Conservation (phyloP, 2,888 invertebrate species). For the Palloptera scutellata region DNA sequence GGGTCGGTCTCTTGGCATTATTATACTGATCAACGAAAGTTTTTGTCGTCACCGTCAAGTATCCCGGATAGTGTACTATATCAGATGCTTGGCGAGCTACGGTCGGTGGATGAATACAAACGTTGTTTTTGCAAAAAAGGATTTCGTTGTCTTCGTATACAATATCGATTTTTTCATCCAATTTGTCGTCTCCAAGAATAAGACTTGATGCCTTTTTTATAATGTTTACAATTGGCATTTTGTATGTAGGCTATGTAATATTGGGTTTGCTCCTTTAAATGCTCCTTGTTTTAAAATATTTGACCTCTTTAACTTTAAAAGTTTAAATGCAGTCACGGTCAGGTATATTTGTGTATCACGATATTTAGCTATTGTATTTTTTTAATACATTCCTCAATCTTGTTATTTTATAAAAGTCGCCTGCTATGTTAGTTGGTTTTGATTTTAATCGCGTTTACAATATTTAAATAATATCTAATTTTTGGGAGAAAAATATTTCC, state of each 20-base stretch:
- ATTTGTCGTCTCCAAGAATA: slow-evolving; percentile 77
- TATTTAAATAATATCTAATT: too few species aligned
- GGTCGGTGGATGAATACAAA: slow-evolving; percentile 94
- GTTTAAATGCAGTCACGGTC: too few species aligned
- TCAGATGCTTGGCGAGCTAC: slow-evolving; percentile 83
- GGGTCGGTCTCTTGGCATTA: slow-evolving; percentile 78
- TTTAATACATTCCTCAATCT: too few species aligned
- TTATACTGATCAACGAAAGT: slow-evolving; percentile 81
- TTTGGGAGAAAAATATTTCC: too few species aligned
- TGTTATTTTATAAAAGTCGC: too few species aligned
- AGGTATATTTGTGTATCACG: too few species aligned
- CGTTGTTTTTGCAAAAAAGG: slow-evolving; percentile 93
- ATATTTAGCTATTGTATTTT: too few species aligned
- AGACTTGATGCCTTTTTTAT: slow-evolving; percentile 81
- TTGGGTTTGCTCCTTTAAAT: too few species aligned
- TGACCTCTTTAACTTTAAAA: too few species aligned
- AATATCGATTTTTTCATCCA: slow-evolving; percentile 69
- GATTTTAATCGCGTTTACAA: too few species aligned
- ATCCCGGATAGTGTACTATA: slow-evolving; percentile 89
- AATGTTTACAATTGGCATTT: slow-evolving; percentile 80
- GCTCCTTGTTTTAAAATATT: too few species aligned
- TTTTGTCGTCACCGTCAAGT: slow-evolving; percentile 87
- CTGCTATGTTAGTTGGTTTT: too few species aligned
- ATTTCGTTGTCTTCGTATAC: slow-evolving; percentile 85
- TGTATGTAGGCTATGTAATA: neutral